Conservation (phyloP, 2,888 invertebrate genomes). For the Geotrupes spiniger region DNA sequence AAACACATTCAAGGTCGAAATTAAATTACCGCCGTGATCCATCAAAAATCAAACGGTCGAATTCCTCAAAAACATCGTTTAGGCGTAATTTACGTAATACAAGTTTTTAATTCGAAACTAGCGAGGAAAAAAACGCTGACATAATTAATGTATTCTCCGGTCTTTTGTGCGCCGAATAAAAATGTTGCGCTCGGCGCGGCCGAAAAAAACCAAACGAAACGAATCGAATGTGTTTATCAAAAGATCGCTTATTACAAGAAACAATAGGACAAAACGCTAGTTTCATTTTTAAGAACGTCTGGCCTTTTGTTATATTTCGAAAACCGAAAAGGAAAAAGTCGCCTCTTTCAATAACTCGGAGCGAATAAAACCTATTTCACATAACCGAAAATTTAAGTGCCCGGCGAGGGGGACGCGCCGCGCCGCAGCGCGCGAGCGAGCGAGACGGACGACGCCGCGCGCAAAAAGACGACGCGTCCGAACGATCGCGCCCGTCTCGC, state of each 20-base stretch:
- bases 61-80: too few species aligned
- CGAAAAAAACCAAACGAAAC: too few species aligned
- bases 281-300: constrained; percentile 32
- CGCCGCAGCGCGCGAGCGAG: constrained; percentile 14
- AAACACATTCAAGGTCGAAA: too few species aligned
- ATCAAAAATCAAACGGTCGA: too few species aligned
- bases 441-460: constrained; percentile 14
- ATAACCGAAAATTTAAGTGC: constrained; percentile 27
- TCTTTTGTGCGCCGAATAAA: too few species aligned
- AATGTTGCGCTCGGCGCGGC: too few species aligned
- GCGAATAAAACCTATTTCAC: constrained; percentile 28
- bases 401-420: constrained; percentile 12
- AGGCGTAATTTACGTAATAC: too few species aligned
- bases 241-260: constrained; percentile 11
- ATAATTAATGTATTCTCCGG: too few species aligned
- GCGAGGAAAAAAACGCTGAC: too few species aligned
- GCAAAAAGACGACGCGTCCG: constrained; percentile 27
- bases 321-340: constrained; percentile 30
- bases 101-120: too few species aligned
- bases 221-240: constrained; percentile 4
- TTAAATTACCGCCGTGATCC: too few species aligned
- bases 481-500: constrained; percentile 19
- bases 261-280: constrained; percentile 28
- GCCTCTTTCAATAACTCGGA: constrained; percentile 31
- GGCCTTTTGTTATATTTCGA: constrained; percentile 34